Base-by-base conservation (phyloP, 1,140 invertebrate species). In the Teleopsis dalmanni region DNA sequence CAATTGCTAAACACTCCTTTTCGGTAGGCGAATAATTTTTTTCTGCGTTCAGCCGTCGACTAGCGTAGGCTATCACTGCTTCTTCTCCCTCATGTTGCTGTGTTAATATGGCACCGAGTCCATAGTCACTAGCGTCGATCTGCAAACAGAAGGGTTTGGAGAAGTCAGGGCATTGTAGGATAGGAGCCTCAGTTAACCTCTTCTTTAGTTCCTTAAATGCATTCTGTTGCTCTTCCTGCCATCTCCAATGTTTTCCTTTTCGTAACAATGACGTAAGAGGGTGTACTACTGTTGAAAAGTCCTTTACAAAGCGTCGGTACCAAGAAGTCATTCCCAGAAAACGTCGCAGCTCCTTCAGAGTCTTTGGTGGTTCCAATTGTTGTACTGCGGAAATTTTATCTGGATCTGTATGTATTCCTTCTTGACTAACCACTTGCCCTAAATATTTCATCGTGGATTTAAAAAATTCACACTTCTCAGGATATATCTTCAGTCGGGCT, bases 391-490 rank as follows among this genome's bases (percentile, higher is more conserved):
- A 36, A 18, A 46, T 19, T 36, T 46, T 46, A 35, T 36, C 44
- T 11, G 31, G 44, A 31, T 46, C 44, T 16, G 46, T 40, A 7
- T 13, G 22, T 13, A 48, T 38, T 31, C 73, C 76, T 1, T 36
- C 46, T 16, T 48, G 11, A 14, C 46, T 36, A 26, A 48, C 34
- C 7, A 48, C 18, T 11, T 48, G 36, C 5, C 46, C 35, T 18
- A 48, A 27, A 40, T 48, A 48, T 19, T 26, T 21, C 7, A 48
- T 36, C 18, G 38, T 27, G 11, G 11, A 5, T 23, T 76, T 56
- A 23, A 71, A 75, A 3, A 78, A 51, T 19, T 63, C 71, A 64
- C 1, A 60, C 42, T 49, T 49, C 29, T 42, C 37, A 10, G 42
- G 21, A n/a, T 49, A 41, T 14, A 49, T 49, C 3, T 37, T 49